phyloP scores from a whole-genome alignment of 2,888 invertebrate genomes.

The Protula sp. region DNA sequence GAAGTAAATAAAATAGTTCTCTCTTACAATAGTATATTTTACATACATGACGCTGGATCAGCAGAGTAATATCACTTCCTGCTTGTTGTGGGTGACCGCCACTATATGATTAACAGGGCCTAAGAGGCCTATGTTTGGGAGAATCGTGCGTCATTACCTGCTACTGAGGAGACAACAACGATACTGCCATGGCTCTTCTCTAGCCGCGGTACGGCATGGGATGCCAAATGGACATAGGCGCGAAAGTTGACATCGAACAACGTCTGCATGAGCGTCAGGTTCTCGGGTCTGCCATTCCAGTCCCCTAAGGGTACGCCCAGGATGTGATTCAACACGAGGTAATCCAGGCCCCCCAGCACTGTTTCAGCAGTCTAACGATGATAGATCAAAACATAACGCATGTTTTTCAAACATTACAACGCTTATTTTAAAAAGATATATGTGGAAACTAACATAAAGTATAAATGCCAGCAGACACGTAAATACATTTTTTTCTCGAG shows the following conservation, averaged over 20 bases:
- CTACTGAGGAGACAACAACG: slow-evolving; percentile 34
- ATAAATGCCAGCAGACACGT: no score
- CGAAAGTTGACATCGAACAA: slow-evolving; percentile 43
- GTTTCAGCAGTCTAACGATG: slow-evolving; percentile 30
- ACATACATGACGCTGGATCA: no score
- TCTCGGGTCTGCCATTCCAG: slow-evolving; percentile 35
- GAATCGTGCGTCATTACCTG: no score
- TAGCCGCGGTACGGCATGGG: slow-evolving; percentile 38
- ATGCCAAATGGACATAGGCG: slow-evolving; percentile 45
- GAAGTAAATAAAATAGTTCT: no score
- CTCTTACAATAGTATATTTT: no score
- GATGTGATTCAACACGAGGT: slow-evolving; percentile 49
- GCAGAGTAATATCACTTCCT: no score
- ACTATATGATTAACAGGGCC: no score
- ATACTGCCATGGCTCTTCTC: slow-evolving; percentile 35
- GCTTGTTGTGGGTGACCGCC: no score
- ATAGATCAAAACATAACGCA: not conserved
- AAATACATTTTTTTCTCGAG: no score
- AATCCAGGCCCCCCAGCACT: slow-evolving; percentile 41
- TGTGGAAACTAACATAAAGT: no score
- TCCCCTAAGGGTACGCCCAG: slow-evolving; percentile 30
- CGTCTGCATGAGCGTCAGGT: slow-evolving; percentile 32
- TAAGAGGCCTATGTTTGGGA: no score
- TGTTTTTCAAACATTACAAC: not conserved
- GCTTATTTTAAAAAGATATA: not conserved